A percentile compares a stretch with the other conserved stretches of the same genome.
These are phyloP conservation scores for Drepanosiphum platanoidis DNA, from an alignment of 2,888 invertebrate species.

Conservation along the genomic window DNA sequence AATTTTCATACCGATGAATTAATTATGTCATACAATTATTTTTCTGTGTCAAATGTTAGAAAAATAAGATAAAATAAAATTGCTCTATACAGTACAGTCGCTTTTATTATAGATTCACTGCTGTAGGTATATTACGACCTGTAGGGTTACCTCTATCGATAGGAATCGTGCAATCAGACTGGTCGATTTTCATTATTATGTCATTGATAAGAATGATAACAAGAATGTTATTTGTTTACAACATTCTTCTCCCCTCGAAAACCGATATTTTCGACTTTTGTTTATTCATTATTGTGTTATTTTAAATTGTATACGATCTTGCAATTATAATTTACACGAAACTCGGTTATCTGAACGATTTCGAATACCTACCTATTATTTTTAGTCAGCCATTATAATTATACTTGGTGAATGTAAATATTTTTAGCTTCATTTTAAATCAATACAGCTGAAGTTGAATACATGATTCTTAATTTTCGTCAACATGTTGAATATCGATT, in stretches of 20 bases:
- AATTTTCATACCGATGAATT: no score
- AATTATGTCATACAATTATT: no score
- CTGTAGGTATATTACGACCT: no score
- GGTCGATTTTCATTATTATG: neutral
- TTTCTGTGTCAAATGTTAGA: no score
- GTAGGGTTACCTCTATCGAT: no score
- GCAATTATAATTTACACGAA: no score
- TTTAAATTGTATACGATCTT: neutral
- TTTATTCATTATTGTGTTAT: neutral
- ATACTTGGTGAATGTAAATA: no score
- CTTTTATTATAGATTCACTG: no score
- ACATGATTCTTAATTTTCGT: neutral
- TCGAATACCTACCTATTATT: neutral
- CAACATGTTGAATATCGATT: constrained; percentile 36
- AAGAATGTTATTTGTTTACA: neutral
- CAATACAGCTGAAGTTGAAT: neutral
- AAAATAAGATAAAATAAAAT: no score
- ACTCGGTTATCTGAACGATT: neutral
- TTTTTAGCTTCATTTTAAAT: neutral
- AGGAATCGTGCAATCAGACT: no score
- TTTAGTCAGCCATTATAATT: neutral
- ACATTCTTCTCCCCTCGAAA: neutral
- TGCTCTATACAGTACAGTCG: no score
- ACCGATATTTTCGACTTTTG: neutral
- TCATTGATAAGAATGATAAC: neutral